phyloP scores from a whole-genome alignment of 2,888 invertebrate species.

The Megamerina dolium region DNA sequence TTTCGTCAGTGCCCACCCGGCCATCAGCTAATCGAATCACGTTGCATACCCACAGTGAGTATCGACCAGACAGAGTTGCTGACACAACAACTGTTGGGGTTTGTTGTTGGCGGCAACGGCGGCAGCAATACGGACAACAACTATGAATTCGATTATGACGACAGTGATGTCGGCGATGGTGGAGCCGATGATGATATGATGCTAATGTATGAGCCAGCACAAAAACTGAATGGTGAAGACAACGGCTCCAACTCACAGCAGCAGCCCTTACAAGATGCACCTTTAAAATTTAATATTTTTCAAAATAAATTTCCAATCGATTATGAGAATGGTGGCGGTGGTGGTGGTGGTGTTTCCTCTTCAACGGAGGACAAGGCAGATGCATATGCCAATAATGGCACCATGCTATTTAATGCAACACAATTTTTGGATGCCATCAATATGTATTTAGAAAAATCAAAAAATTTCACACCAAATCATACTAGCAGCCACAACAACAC shows the following conservation, averaged over 20 bases:
- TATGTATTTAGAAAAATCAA: neutral
- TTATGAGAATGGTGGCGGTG: slow-evolving; percentile 17
- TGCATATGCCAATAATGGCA: neutral
- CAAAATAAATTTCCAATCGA: slow-evolving; percentile 35
- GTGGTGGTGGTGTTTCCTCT: too few relatives aligned
- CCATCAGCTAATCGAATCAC: slow-evolving; percentile 37
- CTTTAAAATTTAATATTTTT: slow-evolving; percentile 47
- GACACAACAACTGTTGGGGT: slow-evolving; percentile 30
- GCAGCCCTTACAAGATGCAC: slow-evolving; percentile 38
- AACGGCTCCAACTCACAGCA: slow-evolving; percentile 11
- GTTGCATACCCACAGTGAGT: slow-evolving; percentile 42
- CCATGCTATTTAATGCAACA: slow-evolving; percentile 5
- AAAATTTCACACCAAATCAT: slow-evolving; percentile 3
- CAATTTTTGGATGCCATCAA: slow-evolving; percentile 8
- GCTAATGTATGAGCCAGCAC: slow-evolving; percentile 11
- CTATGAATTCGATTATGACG: slow-evolving; percentile 41
- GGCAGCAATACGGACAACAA: slow-evolving; percentile 2
- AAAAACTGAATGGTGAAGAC: slow-evolving; percentile 4
- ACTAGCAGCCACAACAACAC: slow-evolving; percentile 3
- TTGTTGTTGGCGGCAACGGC: slow-evolving; percentile 6
- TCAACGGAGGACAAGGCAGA: neutral
- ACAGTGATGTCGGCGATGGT: slow-evolving; percentile 20
- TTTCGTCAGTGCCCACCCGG: slow-evolving; percentile 42
- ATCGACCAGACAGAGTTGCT: slow-evolving; percentile 35
- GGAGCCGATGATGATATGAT: slow-evolving; percentile 9